Percentiles rank a stretch among this genome's conserved stretches.
Evolutionary conservation across 2,888 invertebrate genomes (phyloP).

Genomic region (Sthenelais limicola): DNA sequence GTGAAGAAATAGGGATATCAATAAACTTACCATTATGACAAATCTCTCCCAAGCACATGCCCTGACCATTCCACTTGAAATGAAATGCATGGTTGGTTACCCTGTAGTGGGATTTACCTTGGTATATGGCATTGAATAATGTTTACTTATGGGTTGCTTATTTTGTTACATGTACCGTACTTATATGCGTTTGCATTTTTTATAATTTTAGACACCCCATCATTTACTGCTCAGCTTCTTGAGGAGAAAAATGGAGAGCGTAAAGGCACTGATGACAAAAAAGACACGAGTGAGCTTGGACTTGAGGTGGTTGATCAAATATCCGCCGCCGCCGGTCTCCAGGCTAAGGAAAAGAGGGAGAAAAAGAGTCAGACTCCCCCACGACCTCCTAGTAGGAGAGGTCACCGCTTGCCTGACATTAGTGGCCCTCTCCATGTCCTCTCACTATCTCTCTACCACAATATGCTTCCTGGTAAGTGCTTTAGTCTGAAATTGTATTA

Average conservation of each 20-base stretch:
- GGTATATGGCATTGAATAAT: too few species aligned
- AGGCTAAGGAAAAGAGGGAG: conserved; percentile 90
- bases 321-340: conserved; percentile 85
- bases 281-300: conserved; percentile 68
- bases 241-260: conserved; percentile 53
- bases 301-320: conserved; percentile 74
- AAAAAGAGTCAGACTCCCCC: conserved; percentile 76
- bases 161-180: too few species aligned
- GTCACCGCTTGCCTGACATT: conserved; percentile 55
- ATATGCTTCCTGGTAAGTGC: conserved; percentile 62
- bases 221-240: conserved; percentile 67
- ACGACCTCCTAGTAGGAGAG: conserved; percentile 78
- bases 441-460: conserved; percentile 66
- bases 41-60: too few species aligned
- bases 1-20: too few species aligned
- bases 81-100: too few species aligned
- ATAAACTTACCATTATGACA: too few species aligned
- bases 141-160: too few species aligned
- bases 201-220: conserved; percentile 55
- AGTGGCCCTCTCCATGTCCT: conserved; percentile 47
- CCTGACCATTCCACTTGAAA: too few species aligned
- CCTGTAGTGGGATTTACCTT: too few species aligned
- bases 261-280: conserved; percentile 51
- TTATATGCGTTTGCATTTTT: too few species aligned
- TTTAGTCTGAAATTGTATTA: background rate